A percentile compares a stretch with the other conserved stretches of the same genome.
These are phyloP conservation scores for Cercopithecus neglectus DNA, from an alignment of 2,797 vertebrate genomes.

Conservation along the genomic window DNA sequence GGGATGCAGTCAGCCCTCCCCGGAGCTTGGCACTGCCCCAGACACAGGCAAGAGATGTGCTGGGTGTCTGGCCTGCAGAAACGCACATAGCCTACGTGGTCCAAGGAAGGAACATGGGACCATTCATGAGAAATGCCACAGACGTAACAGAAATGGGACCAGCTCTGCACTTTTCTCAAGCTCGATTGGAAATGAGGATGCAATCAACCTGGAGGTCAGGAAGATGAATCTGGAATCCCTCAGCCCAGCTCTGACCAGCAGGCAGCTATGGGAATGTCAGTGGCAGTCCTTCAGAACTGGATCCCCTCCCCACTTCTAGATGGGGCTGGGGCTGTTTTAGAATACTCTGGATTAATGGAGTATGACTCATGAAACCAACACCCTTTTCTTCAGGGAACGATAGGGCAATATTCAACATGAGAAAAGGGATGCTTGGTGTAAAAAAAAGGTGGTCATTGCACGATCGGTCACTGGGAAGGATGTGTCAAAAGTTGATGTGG, in stretches of 20 bases:
- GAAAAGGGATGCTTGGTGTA: not conserved
- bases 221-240: not conserved
- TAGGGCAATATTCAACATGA: not conserved
- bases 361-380: not conserved
- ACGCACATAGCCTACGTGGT: not conserved
- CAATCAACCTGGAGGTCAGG: not conserved
- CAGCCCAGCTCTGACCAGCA: not conserved
- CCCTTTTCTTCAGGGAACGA: not conserved
- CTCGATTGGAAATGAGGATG: not conserved
- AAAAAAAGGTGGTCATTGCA: not conserved
- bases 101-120: not conserved
- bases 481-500: not conserved
- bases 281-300: not conserved
- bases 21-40: accelerated
- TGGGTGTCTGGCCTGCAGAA: not conserved
- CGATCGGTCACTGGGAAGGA: not conserved
- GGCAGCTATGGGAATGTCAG: not conserved
- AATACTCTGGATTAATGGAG: not conserved
- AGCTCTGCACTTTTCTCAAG: not conserved
- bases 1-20: not conserved
- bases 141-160: not conserved
- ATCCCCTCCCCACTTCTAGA: not conserved
- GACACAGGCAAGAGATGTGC: not conserved
- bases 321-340: not conserved
- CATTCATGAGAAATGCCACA: accelerated